Evolutionary conservation across 2,797 vertebrate genomes (phyloP).

Genomic region (Eulemur coronatus): DNA sequence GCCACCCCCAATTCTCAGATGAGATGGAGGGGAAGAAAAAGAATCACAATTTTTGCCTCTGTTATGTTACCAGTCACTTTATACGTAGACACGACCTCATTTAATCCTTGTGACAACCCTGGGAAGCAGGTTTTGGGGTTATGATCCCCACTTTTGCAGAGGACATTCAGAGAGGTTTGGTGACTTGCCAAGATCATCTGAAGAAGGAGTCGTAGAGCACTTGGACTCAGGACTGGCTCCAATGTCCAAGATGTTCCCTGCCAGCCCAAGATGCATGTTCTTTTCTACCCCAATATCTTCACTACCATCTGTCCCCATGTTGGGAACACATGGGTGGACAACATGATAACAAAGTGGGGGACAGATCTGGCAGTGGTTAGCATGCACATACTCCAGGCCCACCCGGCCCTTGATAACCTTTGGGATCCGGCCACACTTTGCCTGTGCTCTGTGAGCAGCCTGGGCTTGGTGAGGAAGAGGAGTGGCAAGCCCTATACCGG

Average conservation of each 20-base stretch:
- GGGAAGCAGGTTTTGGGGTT: not conserved
- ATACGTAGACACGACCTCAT: not conserved
- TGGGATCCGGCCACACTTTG: not conserved
- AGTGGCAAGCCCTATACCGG: not conserved
- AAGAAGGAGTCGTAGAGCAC: not conserved
- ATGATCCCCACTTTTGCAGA: not conserved
- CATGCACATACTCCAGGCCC: not conserved
- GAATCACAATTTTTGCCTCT: not conserved
- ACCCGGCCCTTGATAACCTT: not conserved
- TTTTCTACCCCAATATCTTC: not conserved
- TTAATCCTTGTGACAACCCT: not conserved
- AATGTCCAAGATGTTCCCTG: not conserved
- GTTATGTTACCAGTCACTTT: not conserved
- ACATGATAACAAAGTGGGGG: not conserved
- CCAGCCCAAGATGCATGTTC: not conserved
- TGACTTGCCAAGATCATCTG: not conserved
- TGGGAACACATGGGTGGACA: not conserved
- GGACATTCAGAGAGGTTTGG: not conserved
- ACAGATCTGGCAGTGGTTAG: not conserved
- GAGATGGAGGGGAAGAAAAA: not conserved
- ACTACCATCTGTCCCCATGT: not conserved
- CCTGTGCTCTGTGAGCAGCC: not conserved
- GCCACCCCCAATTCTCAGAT: not conserved
- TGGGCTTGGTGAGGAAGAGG: not conserved
- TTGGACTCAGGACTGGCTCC: not conserved